Evolutionary conservation across 2,888 invertebrate genomes (phyloP), one percentile per base, ranked within the genome.

Genomic region (Agrilus biguttatus): DNA sequence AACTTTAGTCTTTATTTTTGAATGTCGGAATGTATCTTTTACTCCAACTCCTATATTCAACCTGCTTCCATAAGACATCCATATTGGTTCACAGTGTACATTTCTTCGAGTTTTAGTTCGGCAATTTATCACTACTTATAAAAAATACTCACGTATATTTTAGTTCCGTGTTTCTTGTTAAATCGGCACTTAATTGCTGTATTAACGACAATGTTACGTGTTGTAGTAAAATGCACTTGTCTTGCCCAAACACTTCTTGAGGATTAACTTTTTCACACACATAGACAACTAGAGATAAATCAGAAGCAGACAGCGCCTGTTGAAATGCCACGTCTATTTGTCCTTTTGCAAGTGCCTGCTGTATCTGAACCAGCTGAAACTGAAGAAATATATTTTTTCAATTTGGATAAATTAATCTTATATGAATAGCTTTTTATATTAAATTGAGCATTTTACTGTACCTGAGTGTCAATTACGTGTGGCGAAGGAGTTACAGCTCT

Each of bases 131-230:
- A n/a, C n/a, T n/a, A n/a, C n/a, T n/a, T n/a, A n/a, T n/a, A 42
- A 41, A 42, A 40, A 43, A 41, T 38, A 53, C 66, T 65, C 67
- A 88, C 87, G 76, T 82, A 55, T 83, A 74, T 66, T 89, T 90
- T 14, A 83, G 69, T 56, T 86, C 85, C 10, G 89, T 88, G 55
- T 90, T 82, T 49, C 82, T 79, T 48, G 76, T 74, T 69, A 96
- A 77, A 60, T 95, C 93, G 0, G 89, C 85, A 14, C 91, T 86
- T 14, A 95, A 77, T 65, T 96, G 96, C 61, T 96, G 93, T 55
- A 97, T 86, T 23, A 97, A 75, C 3, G 95, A 91, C 41, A 97
- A 72, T 50, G 96, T 72, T 45, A 93, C 90, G 54, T 86, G 87
- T 64, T 93, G 93, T 52, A 83, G 81, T 45, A 93, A 75, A 19